Evolutionary conservation across 2,888 invertebrate species (phyloP), one percentile per base, ranked within the genome.

Genomic region (Slavum lentiscoides): DNA sequence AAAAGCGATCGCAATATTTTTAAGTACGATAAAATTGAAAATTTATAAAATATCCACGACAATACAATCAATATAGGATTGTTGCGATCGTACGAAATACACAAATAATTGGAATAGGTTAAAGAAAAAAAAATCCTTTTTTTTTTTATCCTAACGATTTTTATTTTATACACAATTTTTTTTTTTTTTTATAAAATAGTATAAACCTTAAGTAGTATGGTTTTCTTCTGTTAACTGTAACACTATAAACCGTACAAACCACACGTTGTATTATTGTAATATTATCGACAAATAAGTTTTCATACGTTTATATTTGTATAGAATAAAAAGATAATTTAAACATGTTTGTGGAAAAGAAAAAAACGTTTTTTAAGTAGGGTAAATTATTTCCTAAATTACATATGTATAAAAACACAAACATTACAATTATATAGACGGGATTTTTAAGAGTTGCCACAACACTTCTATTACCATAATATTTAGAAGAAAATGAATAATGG

Each of bases 161-260:
- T 77, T 69, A 77, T 69, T 77, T 77, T 77, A 77, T 77, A 66
- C 68, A 69, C 59, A 69, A 30, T 30, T 30, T 30, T 30, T 61
- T 76, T 68, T 30, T 30, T 30, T 30, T 76, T 77, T 61, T 77
- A 70, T 62, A 72, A 80, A 80, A 80, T 80, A 70, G 80, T 72
- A 80, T 70, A 80, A 80, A 72, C 55, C 70, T 80, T 80, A 80
- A 80, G 80, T 80, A 80, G 80, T 58, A 64, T 80, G 55, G 62
- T 72, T 68, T 66, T 70, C 43, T 58, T 77, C 64, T 72, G 70
- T 55, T 13, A 64, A 62, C 55, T 64, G 43, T 69, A 62, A 21
- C 23, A 58, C 55, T 72, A 55, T 21, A 55, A 77, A 77, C 11
- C 39, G 21, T 77, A 77, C 30, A 72, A 53, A 62, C 55, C 69